Base-by-base conservation (phyloP, 2,888 invertebrate genomes). In the Criorhina ranunculi region DNA sequence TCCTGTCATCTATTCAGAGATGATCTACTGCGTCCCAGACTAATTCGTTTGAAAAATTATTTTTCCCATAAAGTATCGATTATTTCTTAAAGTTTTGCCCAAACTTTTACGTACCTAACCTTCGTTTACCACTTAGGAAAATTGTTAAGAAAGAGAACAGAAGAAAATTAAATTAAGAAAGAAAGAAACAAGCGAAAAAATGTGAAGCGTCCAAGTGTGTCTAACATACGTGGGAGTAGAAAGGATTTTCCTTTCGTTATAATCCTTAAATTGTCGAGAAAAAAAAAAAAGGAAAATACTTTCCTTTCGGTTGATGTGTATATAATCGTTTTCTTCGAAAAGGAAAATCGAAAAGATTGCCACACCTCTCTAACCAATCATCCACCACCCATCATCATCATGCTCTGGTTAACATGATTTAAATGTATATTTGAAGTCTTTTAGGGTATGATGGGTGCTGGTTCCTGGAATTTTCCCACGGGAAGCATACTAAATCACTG, bases 31-130 rank as follows among this genome's bases (percentile, higher is more conserved):
- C 51, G 24, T n/a, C n/a, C 42, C 46, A 19, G 46, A 73, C 62
- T 73, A 62, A 73, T 73, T 73, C 72, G 72, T 73, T 73, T 73
- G 42, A 73, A 51, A 73, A 73, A 62, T 73, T 62, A 40, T 53
- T 53, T 51, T 33, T 62, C 44, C 19, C 51, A 62, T 62, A 12
- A n/a, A 12, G 5, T 51, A 73, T 73, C 42, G 72, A 73, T 73
- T 73, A 53, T 72, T 35, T 31, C 19, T 37, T 66, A 37, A 15
- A 17, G 51, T 12, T 53, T 29, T 31, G 15, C 5, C 12, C 24
- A 40, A 40, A 40, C 57, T 33, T 33, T 17, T 6, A 46, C 33
- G 33, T 35, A 49, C 46, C 19, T 49, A 64, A 49, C 49, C 49
- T 49, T 64, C 49, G 37, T 64, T 62, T 62, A 44, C 44, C 60